A percentile compares a stretch with the other conserved stretches of the same genome.
These are phyloP conservation scores for Cheilosia vernalis DNA, from an alignment of 2,888 invertebrate genomes.

Conservation along the genomic window DNA sequence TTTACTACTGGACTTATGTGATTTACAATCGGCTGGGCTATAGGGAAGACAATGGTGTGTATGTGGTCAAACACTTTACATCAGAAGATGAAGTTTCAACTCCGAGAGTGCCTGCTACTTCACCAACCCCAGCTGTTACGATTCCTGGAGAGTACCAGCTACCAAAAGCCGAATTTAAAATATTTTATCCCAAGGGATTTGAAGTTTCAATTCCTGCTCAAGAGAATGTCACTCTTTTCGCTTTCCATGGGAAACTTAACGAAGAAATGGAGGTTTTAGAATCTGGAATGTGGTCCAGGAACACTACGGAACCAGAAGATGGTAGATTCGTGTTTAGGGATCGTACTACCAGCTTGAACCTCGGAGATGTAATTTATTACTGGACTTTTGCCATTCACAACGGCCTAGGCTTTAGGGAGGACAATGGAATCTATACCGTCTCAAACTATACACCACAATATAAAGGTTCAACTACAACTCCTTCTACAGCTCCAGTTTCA, in stretches of 20 bases:
- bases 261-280: conserved; percentile 87
- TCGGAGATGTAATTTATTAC: conserved; percentile 88
- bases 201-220: conserved; percentile 84
- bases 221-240: conserved; percentile 87
- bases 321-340: conserved; percentile 88
- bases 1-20: conserved; percentile 90
- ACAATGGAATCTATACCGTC: conserved; percentile 83
- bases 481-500: background rate
- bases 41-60: conserved; percentile 85
- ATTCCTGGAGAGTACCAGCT: conserved; percentile 78
- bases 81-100: background rate
- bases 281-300: conserved; percentile 86
- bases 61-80: background rate
- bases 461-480: background rate
- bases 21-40: conserved; percentile 88
- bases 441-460: conserved; percentile 1
- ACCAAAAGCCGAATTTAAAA: conserved; percentile 83
- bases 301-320: conserved; percentile 85
- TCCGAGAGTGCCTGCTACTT: background rate
- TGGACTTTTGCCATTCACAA: conserved; percentile 89
- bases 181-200: conserved; percentile 83
- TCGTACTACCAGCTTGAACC: conserved; percentile 84
- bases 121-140: background rate
- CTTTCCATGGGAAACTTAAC: conserved; percentile 89
- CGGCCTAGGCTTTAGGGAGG: conserved; percentile 87